Conservation (phyloP, 1,140 invertebrate genomes). For the Adelges cooleyi region DNA sequence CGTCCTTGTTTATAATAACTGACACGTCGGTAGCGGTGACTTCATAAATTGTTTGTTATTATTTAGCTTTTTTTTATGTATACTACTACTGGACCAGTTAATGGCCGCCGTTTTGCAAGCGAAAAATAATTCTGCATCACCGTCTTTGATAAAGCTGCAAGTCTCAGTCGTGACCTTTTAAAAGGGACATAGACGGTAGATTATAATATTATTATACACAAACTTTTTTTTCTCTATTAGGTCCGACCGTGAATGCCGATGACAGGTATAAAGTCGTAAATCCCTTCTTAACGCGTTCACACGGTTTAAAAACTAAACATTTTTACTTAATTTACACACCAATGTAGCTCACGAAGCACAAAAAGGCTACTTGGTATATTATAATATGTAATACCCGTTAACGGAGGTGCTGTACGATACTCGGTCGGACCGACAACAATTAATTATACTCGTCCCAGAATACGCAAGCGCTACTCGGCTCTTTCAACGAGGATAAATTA, state of each 20-base stretch:
- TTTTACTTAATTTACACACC: conserved; percentile 5
- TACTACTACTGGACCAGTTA: no score
- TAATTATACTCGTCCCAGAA: no score
- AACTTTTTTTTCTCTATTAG: not conserved
- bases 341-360: no score
- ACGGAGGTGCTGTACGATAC: no score
- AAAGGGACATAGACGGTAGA: not conserved
- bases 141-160: not conserved
- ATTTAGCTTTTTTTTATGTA: not conserved
- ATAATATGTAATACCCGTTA: no score
- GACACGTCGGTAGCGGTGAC: not conserved
- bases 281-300: conserved; percentile 22
- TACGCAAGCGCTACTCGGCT: no score
- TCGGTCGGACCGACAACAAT: no score
- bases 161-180: not conserved
- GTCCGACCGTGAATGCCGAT: not conserved
- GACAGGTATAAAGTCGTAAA: conserved; percentile 23
- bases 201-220: conserved; percentile 9
- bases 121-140: not conserved
- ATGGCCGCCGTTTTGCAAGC: not conserved
- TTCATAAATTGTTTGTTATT: not conserved
- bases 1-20: no score
- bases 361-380: no score
- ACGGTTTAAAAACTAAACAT: conserved; percentile 15
- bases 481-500: no score